Percentiles rank a stretch among this genome's conserved stretches.
phyloP scores from a whole-genome alignment of 2,888 invertebrate species.

The Drosophila sordidula region DNA sequence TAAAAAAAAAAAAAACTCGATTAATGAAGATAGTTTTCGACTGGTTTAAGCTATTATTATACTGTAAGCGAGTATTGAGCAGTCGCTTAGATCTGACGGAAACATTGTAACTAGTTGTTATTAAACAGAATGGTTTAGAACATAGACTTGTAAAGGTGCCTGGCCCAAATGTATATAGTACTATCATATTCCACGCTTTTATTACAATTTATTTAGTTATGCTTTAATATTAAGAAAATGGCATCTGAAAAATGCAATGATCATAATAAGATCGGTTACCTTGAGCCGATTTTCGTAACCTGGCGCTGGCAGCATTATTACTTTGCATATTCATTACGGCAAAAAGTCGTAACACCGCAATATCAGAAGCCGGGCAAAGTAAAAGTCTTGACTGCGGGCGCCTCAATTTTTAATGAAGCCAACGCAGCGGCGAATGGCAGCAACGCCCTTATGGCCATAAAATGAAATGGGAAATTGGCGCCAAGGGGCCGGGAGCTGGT shows the following conservation, averaged over 20 bases:
- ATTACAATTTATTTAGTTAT: no score
- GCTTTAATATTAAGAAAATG: neutral
- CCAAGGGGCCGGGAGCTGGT: slow-evolving; percentile 36
- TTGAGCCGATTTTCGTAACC: neutral
- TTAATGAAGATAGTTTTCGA: no score
- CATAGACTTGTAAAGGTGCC: no score
- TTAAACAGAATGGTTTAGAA: neutral
- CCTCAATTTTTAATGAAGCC: slow-evolving; percentile 61
- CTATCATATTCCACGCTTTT: no score
- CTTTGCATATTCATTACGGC: slow-evolving; percentile 34
- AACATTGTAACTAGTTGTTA: neutral
- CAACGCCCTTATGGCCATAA: slow-evolving; percentile 46
- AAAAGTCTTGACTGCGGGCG: slow-evolving; percentile 52
- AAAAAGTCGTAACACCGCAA: slow-evolving; percentile 24
- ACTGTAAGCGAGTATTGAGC: no score
- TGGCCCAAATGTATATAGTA: no score
- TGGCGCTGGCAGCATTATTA: slow-evolving; percentile 14
- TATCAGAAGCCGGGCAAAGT: slow-evolving; percentile 40
- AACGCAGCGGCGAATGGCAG: slow-evolving; percentile 22
- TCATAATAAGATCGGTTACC: slow-evolving; percentile 11
- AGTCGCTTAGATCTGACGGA: no score
- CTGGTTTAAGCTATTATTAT: no score
- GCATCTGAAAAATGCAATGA: neutral
- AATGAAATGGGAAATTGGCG: slow-evolving; percentile 58
- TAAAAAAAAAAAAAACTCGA: no score